Percentiles rank a stretch among this genome's conserved stretches.
Evolutionary conservation across 2,888 invertebrate species (phyloP).

Genomic region (Amorpha juglandis): DNA sequence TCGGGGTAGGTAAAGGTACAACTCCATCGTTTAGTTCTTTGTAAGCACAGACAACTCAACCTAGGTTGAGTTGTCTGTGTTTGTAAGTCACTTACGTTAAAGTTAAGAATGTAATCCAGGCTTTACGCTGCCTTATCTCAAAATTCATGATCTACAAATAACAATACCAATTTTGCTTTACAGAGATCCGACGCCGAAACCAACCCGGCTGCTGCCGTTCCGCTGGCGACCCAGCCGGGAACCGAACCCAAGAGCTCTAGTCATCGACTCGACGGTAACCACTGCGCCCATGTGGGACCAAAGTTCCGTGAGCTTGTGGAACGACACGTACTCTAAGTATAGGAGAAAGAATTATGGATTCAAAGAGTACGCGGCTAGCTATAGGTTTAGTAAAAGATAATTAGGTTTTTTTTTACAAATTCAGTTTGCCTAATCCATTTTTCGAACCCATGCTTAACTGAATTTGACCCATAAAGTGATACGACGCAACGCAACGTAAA

Average conservation of each 20-base stretch:
- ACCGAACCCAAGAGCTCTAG: slow-evolving; percentile 64
- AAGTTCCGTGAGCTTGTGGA: slow-evolving; percentile 63
- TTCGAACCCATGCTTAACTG: background rate
- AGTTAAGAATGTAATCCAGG: too few relatives aligned
- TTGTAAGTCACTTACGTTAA: too few relatives aligned
- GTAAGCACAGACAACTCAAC: too few relatives aligned
- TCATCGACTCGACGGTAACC: slow-evolving; percentile 61
- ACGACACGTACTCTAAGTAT: slow-evolving; percentile 68
- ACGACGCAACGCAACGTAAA: too few relatives aligned
- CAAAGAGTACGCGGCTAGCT: background rate
- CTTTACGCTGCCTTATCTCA: too few relatives aligned
- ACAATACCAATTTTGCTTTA: slow-evolving; percentile 37
- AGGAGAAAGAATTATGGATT: slow-evolving; percentile 58
- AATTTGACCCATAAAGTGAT: background rate
- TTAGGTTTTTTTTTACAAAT: too few relatives aligned
- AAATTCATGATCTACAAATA: background rate
- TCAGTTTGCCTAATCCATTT: background rate
- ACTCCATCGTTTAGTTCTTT: too few relatives aligned
- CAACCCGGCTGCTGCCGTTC: slow-evolving; percentile 56
- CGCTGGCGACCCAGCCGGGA: slow-evolving; percentile 69
- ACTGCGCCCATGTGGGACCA: slow-evolving; percentile 68
- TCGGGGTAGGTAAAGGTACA: too few relatives aligned
- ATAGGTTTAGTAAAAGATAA: background rate
- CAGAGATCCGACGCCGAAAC: slow-evolving; percentile 74
- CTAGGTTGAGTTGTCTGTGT: too few relatives aligned